Conservation (phyloP, 2,113 vertebrate species). For the Bambusicola thoracicus region DNA sequence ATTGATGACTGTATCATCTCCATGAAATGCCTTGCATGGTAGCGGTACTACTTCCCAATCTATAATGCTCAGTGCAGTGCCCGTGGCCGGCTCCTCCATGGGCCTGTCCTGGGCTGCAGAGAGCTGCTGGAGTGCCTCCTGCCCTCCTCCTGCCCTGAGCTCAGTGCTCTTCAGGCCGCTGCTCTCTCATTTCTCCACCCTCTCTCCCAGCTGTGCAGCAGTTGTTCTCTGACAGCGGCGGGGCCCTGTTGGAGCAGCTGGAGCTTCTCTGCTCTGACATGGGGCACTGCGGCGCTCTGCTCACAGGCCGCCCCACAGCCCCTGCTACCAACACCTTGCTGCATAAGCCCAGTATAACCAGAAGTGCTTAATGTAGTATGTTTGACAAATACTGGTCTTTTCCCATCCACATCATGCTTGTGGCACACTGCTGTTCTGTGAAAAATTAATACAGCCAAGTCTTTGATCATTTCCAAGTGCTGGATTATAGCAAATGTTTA, state of each 20-base stretch:
- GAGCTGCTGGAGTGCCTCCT: background rate
- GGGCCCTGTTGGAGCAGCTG: background rate
- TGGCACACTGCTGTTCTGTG: background rate
- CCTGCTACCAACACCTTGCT: background rate
- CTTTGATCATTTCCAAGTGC: background rate
- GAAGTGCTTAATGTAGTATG: background rate
- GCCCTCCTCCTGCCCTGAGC: background rate
- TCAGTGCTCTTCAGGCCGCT: background rate
- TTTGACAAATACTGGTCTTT: background rate
- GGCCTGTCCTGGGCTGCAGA: background rate
- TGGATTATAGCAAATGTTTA: background rate
- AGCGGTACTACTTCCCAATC: background rate
- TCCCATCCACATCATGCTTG: background rate
- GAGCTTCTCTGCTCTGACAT: background rate
- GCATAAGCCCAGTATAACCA: background rate
- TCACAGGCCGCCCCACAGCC: background rate
- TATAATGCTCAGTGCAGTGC: background rate
- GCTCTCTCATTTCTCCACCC: background rate
- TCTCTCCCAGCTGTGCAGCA: background rate
- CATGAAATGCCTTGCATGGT: background rate
- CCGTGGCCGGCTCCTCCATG: background rate
- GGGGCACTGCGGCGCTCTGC: background rate
- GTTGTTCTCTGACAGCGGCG: background rate
- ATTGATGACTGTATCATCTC: background rate
- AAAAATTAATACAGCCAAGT: background rate